Evolutionary conservation across 2,113 vertebrate genomes (phyloP).

Genomic region (Bos taurus): DNA sequence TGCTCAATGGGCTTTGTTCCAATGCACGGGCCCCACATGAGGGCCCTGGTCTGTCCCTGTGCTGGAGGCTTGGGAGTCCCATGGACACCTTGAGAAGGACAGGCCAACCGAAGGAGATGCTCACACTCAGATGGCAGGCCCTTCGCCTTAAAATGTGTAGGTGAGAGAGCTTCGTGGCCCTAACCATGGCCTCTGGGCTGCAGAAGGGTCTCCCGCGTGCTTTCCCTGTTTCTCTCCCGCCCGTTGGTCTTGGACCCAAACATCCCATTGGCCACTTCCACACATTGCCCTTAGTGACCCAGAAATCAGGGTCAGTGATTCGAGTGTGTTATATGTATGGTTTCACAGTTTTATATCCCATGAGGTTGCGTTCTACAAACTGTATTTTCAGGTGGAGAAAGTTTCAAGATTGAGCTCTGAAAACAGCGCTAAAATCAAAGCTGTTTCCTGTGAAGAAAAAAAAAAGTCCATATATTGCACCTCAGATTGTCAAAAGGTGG

Average conservation of each 20-base stretch:
- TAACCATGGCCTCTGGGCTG: background rate
- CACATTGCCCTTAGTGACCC: background rate
- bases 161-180: background rate
- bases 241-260: background rate
- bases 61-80: background rate
- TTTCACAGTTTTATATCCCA: background rate
- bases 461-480: background rate
- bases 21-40: background rate
- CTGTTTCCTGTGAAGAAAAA: constrained; percentile 23
- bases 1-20: background rate
- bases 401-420: background rate
- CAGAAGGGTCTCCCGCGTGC: background rate
- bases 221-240: background rate
- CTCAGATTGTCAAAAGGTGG: constrained; percentile 25
- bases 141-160: background rate
- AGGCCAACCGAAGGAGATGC: background rate
- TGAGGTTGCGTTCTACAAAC: background rate
- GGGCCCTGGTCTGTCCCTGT: background rate
- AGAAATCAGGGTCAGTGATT: background rate
- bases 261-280: background rate
- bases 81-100: background rate
- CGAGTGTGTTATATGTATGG: background rate
- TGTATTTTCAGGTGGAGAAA: background rate
- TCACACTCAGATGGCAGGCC: background rate
- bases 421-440: background rate